These are phyloP conservation scores for Drosophila siamana DNA, from an alignment of 2,888 invertebrate species.

Conservation along the genomic window DNA sequence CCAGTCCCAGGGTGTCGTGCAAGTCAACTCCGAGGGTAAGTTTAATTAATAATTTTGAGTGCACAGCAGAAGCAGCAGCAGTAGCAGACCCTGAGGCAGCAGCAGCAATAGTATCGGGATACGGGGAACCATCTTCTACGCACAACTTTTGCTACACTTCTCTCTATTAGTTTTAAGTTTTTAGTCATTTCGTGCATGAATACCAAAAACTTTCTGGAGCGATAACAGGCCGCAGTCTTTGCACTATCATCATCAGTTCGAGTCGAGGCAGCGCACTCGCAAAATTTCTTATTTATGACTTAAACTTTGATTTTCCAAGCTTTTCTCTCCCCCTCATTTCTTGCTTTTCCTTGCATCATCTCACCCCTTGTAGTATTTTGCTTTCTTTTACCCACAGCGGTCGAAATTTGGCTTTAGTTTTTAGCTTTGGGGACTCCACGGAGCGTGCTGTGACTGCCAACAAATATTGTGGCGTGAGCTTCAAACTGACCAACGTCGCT, in stretches of 20 bases:
- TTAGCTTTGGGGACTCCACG: constrained; percentile 14
- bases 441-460: constrained; percentile 50
- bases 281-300: constrained; percentile 72
- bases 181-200: constrained; percentile 78
- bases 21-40: constrained; percentile 85
- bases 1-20: constrained; percentile 76
- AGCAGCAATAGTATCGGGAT: constrained; percentile 1
- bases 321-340: background rate
- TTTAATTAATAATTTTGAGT: constrained; percentile 83
- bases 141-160: constrained; percentile 72
- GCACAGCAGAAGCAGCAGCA: constrained; percentile 42
- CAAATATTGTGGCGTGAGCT: background rate
- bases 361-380: background rate
- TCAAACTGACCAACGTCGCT: constrained; percentile 10
- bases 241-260: constrained; percentile 63
- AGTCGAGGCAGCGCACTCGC: constrained; percentile 25
- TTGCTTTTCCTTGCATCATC: background rate
- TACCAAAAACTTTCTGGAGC: constrained; percentile 70
- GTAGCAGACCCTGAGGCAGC: constrained; percentile 9
- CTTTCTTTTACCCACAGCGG: constrained; percentile 2
- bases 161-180: constrained; percentile 79
- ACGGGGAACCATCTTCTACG: constrained; percentile 25
- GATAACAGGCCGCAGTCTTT: constrained; percentile 71
- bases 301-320: constrained; percentile 68
- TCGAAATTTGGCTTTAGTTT: constrained; percentile 36